Evolutionary conservation across 2,113 vertebrate genomes (phyloP).

Genomic region (Trinectes maculatus): DNA sequence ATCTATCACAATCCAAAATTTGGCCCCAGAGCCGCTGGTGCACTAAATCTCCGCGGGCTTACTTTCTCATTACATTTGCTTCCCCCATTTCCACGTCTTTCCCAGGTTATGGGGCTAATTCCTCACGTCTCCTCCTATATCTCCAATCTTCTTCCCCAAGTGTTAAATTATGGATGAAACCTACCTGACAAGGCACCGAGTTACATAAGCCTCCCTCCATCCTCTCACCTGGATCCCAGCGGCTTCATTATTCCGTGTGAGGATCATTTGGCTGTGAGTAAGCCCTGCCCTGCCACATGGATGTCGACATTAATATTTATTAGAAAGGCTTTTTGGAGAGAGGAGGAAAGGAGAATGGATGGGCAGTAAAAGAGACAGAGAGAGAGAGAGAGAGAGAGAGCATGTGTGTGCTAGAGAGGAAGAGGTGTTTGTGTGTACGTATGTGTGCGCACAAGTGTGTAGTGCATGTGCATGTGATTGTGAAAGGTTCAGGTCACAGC

Average conservation of each 20-base stretch:
- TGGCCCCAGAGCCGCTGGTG: conserved; percentile 36
- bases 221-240: conserved; percentile 76
- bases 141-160: conserved; percentile 50
- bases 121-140: conserved; percentile 61
- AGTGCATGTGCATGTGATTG: conserved; percentile 19
- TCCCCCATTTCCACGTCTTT: conserved; percentile 46
- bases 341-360: conserved; percentile 10
- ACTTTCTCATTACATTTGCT: conserved; percentile 54
- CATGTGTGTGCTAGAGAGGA: neutral
- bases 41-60: conserved; percentile 26
- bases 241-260: conserved; percentile 78
- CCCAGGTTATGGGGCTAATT: conserved; percentile 69
- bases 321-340: conserved; percentile 32
- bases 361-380: conserved; percentile 11
- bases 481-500: conserved; percentile 20
- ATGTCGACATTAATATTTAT: conserved; percentile 76
- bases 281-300: conserved; percentile 60
- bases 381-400: neutral
- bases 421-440: conserved; percentile 4
- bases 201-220: conserved; percentile 67
- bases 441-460: conserved; percentile 7
- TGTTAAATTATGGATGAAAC: conserved; percentile 76
- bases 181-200: conserved; percentile 60
- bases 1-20: conserved; percentile 29
- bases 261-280: conserved; percentile 75